A percentile compares a stretch with the other conserved stretches of the same genome.
Evolutionary conservation across 2,888 invertebrate species (phyloP).

Genomic region (Theodoxus fluviatilis): DNA sequence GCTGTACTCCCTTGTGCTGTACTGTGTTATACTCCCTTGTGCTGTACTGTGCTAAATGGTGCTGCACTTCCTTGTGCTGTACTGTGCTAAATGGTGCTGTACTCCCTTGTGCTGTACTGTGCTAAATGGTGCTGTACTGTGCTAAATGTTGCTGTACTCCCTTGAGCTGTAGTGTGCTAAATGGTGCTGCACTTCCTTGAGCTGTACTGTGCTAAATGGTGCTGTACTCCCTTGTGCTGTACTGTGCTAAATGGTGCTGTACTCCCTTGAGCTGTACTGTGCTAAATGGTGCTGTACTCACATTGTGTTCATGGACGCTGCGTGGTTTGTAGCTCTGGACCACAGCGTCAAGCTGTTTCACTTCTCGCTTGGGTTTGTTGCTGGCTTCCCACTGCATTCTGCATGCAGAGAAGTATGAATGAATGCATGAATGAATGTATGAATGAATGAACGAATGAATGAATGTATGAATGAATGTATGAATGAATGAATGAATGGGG

Average conservation of each 20-base stretch:
- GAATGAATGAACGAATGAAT: no score
- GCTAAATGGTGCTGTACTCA: slow-evolving; percentile 68
- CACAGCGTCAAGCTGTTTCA: slow-evolving; percentile 84
- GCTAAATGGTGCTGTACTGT: no score
- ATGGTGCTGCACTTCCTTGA: neutral
- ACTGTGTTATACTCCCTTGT: no score
- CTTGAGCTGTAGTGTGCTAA: neutral
- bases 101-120: no score
- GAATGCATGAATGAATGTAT: no score
- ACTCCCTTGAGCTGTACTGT: neutral
- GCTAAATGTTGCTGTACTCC: no score
- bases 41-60: no score
- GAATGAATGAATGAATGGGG: no score
- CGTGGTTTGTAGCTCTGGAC: slow-evolving; percentile 92
- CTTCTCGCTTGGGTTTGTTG: slow-evolving; percentile 84
- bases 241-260: neutral
- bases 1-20: no score
- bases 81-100: no score
- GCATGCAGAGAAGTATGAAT: slow-evolving; percentile 28
- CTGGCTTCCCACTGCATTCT: slow-evolving; percentile 54
- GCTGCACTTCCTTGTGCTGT: no score
- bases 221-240: neutral
- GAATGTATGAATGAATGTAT: no score
- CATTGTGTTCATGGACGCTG: slow-evolving; percentile 90
- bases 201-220: neutral